Evolutionary conservation across 2,113 vertebrate genomes (phyloP).

Genomic region (Sigmodon hispidus): DNA sequence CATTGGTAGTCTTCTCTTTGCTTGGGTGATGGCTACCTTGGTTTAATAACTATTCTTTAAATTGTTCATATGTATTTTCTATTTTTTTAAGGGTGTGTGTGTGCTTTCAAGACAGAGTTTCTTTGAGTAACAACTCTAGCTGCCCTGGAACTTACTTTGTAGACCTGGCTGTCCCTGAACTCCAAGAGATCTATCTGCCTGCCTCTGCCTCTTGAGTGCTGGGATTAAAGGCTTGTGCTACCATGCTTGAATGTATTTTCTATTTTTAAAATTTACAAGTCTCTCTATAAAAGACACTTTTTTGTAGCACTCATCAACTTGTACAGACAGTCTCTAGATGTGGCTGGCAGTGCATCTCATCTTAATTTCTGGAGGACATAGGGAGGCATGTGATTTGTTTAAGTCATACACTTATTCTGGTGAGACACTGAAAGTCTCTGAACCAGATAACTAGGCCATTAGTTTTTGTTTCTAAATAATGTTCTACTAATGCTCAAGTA

Average conservation of each 20-base stretch:
- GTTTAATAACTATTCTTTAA: constrained; percentile 1
- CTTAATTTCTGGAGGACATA: background rate
- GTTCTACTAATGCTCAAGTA: constrained; percentile 17
- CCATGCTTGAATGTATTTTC: background rate
- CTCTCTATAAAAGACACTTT: background rate
- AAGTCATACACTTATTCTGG: background rate
- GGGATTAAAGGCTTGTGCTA: background rate
- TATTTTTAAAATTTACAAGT: background rate
- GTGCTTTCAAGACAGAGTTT: background rate
- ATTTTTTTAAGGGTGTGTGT: background rate
- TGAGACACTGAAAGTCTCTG: background rate
- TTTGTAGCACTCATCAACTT: background rate
- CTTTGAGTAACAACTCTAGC: background rate
- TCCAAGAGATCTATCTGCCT: background rate
- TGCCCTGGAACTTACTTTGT: background rate
- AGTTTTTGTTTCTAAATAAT: constrained; percentile 12
- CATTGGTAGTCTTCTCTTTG: background rate
- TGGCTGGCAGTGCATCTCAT: background rate
- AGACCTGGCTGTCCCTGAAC: background rate
- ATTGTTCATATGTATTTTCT: background rate
- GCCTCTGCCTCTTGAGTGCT: background rate
- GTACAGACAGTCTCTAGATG: background rate
- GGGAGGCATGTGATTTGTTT: background rate
- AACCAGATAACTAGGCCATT: background rate
- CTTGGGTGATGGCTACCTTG: background rate